Evolutionary conservation across 1,140 invertebrate species (phyloP), one percentile per base, ranked within the genome.

Genomic region (Protaetia brevitarsis): DNA sequence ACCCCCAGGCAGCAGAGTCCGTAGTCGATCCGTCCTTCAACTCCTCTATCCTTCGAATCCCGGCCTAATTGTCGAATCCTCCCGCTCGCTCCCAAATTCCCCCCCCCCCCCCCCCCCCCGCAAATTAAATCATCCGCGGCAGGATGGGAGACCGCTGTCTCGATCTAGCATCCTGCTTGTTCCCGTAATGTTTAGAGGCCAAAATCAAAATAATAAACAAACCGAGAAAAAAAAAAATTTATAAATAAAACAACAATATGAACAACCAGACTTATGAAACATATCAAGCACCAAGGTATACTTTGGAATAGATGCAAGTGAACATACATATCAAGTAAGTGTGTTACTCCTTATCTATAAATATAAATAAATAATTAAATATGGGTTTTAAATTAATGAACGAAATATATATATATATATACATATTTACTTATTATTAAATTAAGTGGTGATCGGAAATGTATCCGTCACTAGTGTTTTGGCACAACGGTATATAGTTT

Each of bases 1-100:
- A 64, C 65, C 66, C 63, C 45, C 68, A 68, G 74, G 72, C 76
- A 78, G 77, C 77, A 78, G 77, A 76, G 77, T 78, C 75, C 68
- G 69, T 68, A 70, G 69, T 66, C n/a, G 63, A 73, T 78, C 76
- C 76, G 76, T 78, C 76, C 76, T 6, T 26, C 45, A 31, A 16
- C 41, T 0, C 13, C 23, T 5, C n/a, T 16, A 13, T 5, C 8
- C 5, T 37, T 37, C 5, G 16, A 28, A 10, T 26, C 51, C 60
- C 60, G 21, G 34, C 34, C 34, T 37, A 37, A 37, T n/a, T n/a
- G n/a, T n/a, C n/a, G n/a, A n/a, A n/a, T n/a, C n/a, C n/a, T n/a
- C n/a, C n/a, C n/a, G n/a, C n/a, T n/a, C n/a, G n/a, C n/a, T n/a
- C n/a, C n/a, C n/a, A n/a, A n/a, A n/a, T n/a, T n/a, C n/a, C n/a